Conservation (phyloP, 2,888 invertebrate genomes). For the Heliconius ismenius region DNA sequence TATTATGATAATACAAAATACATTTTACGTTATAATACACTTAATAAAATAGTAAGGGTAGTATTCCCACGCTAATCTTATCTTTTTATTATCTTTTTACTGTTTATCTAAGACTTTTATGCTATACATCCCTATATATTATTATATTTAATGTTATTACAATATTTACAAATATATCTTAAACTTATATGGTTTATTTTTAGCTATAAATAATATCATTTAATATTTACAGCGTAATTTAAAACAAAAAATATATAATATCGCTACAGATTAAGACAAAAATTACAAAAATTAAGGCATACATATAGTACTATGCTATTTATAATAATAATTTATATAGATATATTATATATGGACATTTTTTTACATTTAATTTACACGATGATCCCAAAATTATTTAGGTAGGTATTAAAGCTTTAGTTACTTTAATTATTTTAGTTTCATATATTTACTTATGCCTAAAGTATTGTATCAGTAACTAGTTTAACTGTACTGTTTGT, state of each 20-base stretch:
- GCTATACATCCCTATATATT: too few species aligned
- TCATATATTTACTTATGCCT: neutral
- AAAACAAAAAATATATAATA: neutral
- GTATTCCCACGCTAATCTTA: neutral
- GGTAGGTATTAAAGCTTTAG: neutral
- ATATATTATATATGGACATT: too few species aligned
- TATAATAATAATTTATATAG: too few species aligned
- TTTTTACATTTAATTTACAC: too few species aligned
- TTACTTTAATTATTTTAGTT: neutral
- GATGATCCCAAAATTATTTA: neutral
- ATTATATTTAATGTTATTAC: too few species aligned
- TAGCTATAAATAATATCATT: neutral
- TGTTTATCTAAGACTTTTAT: neutral
- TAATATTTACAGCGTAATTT: neutral
- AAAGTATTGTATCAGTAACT: neutral
- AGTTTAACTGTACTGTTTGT: too few species aligned
- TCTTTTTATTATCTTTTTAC: neutral
- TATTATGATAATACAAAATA: too few species aligned
- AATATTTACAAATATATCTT: neutral
- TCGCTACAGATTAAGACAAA: too few species aligned
- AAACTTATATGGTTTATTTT: neutral
- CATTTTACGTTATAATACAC: neutral
- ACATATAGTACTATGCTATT: too few species aligned
- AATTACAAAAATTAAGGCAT: too few species aligned
- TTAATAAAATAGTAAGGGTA: constrained; percentile 6